Base-by-base conservation (phyloP, 2,797 vertebrate species). In the Amazonetta brasiliensis region DNA sequence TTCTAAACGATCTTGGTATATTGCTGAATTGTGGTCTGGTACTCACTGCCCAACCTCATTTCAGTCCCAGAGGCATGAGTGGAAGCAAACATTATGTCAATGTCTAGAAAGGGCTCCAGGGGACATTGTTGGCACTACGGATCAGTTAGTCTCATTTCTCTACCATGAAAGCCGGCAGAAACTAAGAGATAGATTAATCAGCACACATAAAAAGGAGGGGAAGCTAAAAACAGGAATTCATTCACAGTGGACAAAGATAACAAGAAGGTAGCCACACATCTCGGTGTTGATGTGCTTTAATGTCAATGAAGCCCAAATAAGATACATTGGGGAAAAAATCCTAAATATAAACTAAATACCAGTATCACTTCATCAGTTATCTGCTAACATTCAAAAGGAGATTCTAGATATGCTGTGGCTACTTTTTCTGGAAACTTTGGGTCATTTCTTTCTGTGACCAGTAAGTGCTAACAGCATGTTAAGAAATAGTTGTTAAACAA, bases 401-500 rank as follows among this genome's bases (percentile, higher is more conserved):
- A 31, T 87, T 89, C 67, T 84, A 56, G 46, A 87, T 46, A 67
- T 60, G 44, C 1, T 72, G 41, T 84, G 6, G 12, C 3, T 67
- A 3, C 11, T n/a, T 66, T 63, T 56, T 75, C 43, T 67, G 3
- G 12, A 78, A 78, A 72, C 4, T 22, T 55, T 14, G 16, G 26
- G 23, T 77, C 80, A 44, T 3, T 39, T 30, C 31, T 71, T 10
- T 63, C 31, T 54, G n/a, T 1, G 17, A 81, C 41, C 39, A 44
- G 2, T 12, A 69, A 83, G 69, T 91, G 89, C 28, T 89, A 67
- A 90, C 60, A 78, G 43, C 12, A 28, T 37, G n/a, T 74, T 67
- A 82, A 87, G 50, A 72, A 72, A 43, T n/a, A 79, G 28, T 35
- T 82, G 44, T 90, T 88, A 62, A 62, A 73, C 4, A 44, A 71